Conservation (phyloP, 92 coral and sea anemone genomes). For the Ricordea florida region DNA sequence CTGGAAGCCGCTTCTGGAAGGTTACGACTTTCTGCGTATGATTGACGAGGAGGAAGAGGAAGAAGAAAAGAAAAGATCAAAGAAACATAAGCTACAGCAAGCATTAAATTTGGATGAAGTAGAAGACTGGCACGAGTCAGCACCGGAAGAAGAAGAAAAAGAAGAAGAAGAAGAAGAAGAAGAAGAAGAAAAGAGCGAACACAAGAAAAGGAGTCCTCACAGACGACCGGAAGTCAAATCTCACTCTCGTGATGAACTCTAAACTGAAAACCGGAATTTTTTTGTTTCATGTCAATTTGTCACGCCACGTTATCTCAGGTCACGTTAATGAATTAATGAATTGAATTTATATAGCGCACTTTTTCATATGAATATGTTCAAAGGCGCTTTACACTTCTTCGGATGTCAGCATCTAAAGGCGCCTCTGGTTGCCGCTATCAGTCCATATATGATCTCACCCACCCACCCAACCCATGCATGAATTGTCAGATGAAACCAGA, state of each 20-base stretch:
- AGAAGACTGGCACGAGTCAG: background rate
- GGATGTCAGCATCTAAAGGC: too few species aligned
- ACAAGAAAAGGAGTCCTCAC: background rate
- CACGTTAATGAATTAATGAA: too few species aligned
- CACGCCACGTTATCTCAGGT: too few species aligned
- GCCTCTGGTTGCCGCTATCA: too few species aligned
- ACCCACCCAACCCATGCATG: too few species aligned
- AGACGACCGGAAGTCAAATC: slow-evolving; percentile 20
- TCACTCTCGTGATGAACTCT: slow-evolving; percentile 20
- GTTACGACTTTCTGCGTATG: slow-evolving; percentile 82
- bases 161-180: background rate
- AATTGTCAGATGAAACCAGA: too few species aligned
- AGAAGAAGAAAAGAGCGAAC: background rate
- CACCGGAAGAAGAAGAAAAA: background rate
- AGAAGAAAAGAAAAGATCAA: slow-evolving; percentile 40
- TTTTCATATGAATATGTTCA: too few species aligned
- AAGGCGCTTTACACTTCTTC: too few species aligned
- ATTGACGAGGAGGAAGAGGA: slow-evolving; percentile 74
- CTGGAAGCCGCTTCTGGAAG: slow-evolving; percentile 94
- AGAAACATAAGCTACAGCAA: background rate
- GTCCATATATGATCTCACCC: too few species aligned
- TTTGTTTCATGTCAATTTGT: too few species aligned
- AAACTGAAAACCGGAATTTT: too few species aligned
- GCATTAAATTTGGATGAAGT: slow-evolving; percentile 6
- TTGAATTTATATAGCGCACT: too few species aligned